Conservation (phyloP, 1,140 invertebrate species). For the Drosophila kurseongensis region DNA sequence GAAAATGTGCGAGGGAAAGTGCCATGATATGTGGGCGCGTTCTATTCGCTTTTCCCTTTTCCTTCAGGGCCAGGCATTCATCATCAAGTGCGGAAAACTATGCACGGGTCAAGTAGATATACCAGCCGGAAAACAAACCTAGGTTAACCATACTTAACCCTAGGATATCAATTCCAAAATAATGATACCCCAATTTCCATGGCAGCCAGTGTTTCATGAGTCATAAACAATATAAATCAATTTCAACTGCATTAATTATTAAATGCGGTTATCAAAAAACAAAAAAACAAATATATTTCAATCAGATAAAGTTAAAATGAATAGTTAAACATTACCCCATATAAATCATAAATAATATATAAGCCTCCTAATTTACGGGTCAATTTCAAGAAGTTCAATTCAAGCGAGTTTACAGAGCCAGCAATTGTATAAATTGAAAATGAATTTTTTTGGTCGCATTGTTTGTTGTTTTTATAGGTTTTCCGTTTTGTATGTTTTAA, state of each 20-base stretch:
- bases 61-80: conserved; percentile 43
- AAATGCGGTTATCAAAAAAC: no score
- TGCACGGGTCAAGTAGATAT: conserved; percentile 12
- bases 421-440: conserved; percentile 18
- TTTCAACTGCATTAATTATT: background rate
- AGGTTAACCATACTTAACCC: conserved; percentile 18
- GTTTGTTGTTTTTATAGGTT: background rate
- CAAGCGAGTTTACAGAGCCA: background rate
- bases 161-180: conserved; percentile 9
- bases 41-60: conserved; percentile 25
- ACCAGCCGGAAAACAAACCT: background rate
- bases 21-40: conserved; percentile 66
- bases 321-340: background rate
- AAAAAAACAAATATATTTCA: background rate
- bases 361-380: background rate
- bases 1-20: background rate
- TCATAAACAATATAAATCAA: background rate
- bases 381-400: background rate
- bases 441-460: background rate
- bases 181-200: background rate
- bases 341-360: background rate
- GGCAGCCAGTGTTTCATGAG: background rate
- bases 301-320: background rate
- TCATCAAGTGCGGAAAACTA: conserved; percentile 48
- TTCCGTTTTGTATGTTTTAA: background rate